Percentiles rank a stretch among this genome's conserved stretches.
Evolutionary conservation across 2,113 vertebrate genomes (phyloP).

Genomic region (Aspiorhynchus laticeps): DNA sequence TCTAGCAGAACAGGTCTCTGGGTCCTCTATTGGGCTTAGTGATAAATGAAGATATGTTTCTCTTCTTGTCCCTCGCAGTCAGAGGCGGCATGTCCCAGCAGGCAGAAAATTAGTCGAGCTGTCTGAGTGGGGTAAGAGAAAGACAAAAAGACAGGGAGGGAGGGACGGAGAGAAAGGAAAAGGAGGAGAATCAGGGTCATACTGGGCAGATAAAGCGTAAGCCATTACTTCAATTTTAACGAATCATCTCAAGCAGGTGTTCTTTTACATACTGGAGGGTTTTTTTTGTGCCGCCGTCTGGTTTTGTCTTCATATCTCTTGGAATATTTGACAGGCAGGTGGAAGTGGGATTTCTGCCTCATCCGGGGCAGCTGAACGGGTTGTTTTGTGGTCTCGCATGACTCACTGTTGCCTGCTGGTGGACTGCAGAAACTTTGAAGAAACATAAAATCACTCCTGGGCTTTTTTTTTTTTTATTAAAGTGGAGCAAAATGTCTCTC

Average conservation of each 20-base stretch:
- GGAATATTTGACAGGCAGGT: constrained; percentile 39
- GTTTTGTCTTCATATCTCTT: constrained; percentile 27
- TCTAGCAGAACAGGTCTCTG: background rate
- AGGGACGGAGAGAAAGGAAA: constrained; percentile 9
- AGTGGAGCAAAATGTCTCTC: background rate
- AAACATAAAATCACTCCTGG: background rate
- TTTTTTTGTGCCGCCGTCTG: background rate
- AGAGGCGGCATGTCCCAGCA: constrained; percentile 50
- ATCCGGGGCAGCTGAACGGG: constrained; percentile 6
- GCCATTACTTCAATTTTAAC: constrained; percentile 3
- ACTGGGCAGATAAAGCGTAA: constrained; percentile 19
- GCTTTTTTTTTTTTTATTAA: background rate
- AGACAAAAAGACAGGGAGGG: background rate
- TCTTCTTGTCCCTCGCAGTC: constrained; percentile 16
- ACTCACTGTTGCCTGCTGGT: constrained; percentile 32
- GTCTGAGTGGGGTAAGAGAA: constrained; percentile 37
- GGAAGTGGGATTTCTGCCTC: constrained; percentile 13
- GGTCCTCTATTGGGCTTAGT: background rate
- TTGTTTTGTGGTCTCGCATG: constrained; percentile 19
- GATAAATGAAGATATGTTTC: background rate
- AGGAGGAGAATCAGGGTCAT: background rate
- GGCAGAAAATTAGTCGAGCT: constrained; percentile 43
- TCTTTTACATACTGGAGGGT: background rate
- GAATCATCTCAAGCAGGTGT: constrained; percentile 40
- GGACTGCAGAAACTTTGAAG: constrained; percentile 10